Conservation (phyloP, 2,113 vertebrate genomes). For the Malurus alboscapulatus region DNA sequence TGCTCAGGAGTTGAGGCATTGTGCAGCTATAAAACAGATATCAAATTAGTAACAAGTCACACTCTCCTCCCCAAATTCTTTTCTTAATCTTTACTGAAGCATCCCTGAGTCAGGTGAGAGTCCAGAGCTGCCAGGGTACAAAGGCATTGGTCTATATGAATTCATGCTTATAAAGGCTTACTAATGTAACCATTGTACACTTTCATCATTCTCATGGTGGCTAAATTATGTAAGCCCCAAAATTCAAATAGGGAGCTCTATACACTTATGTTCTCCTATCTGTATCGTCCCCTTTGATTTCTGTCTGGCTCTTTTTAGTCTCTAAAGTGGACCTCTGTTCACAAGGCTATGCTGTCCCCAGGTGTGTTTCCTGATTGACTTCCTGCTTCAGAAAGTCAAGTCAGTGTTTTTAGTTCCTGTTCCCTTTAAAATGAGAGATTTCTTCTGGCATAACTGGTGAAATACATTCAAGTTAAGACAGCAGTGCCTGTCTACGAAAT, state of each 20-base stretch:
- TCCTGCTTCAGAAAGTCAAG: background rate
- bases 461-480: background rate
- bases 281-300: background rate
- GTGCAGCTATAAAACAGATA: background rate
- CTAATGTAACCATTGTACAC: accelerated
- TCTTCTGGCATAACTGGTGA: background rate
- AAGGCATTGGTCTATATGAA: background rate
- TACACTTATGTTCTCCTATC: background rate
- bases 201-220: background rate
- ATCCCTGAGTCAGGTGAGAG: background rate
- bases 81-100: background rate
- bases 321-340: background rate
- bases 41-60: background rate
- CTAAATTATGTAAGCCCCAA: background rate
- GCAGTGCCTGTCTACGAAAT: background rate
- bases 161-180: background rate
- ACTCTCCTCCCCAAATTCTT: background rate
- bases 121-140: background rate
- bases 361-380: background rate
- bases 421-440: background rate
- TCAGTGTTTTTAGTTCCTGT: background rate
- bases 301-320: background rate
- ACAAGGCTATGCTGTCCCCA: background rate
- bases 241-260: background rate
- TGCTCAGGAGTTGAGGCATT: conserved; percentile 39